Conservation (phyloP, 2,888 invertebrate species). For the Ectemnius cavifrons region DNA sequence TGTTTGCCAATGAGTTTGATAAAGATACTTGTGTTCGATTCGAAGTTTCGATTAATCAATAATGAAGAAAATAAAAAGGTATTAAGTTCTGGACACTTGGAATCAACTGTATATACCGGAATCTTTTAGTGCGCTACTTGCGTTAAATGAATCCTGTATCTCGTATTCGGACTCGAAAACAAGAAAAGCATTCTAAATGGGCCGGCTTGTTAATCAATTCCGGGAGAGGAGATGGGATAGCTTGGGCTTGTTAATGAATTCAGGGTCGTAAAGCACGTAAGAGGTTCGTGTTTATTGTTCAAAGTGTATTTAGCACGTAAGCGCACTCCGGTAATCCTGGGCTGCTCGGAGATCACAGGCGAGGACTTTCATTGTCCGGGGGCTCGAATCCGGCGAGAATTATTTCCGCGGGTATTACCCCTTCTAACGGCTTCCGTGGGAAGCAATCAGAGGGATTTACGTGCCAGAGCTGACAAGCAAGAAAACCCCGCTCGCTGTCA, state of each 20-base stretch:
- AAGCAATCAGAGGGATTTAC: conserved; percentile 7
- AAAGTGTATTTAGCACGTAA: conserved; percentile 1
- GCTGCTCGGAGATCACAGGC: conserved; percentile 1
- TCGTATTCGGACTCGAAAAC: too few species aligned
- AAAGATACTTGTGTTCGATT: too few species aligned
- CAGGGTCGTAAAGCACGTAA: neutral
- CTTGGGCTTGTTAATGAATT: neutral
- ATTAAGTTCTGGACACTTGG: too few species aligned
- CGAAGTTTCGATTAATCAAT: too few species aligned
- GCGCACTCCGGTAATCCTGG: neutral
- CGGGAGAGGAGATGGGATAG: neutral
- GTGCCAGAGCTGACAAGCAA: neutral
- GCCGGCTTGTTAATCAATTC: neutral
- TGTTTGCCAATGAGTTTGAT: too few species aligned
- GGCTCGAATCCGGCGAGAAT: conserved; percentile 3
- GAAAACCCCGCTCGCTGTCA: neutral
- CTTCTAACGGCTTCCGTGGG: neutral
- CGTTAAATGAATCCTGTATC: too few species aligned
- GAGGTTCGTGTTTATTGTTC: neutral
- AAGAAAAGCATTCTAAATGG: neutral
- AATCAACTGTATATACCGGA: too few species aligned
- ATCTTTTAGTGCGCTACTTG: too few species aligned
- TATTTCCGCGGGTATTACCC: conserved; percentile 5
- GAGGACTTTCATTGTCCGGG: neutral
- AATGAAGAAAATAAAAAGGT: too few species aligned